A percentile compares a stretch with the other conserved stretches of the same genome.
These are phyloP conservation scores for Rhinoptilus africanus DNA, from an alignment of 2,113 vertebrate genomes.

Conservation along the genomic window DNA sequence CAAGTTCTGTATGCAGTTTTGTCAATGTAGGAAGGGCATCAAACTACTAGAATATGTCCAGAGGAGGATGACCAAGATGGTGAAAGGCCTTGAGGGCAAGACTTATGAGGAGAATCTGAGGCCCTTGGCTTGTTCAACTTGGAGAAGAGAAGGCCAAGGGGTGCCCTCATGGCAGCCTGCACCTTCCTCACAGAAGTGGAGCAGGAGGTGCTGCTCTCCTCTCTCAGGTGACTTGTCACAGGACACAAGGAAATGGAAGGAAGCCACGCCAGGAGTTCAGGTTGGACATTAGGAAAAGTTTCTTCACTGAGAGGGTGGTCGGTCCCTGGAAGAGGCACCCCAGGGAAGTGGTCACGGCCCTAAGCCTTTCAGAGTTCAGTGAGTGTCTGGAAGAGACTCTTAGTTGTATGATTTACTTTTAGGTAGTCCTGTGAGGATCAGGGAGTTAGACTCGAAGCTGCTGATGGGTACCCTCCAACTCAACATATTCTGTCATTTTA, in stretches of 20 bases:
- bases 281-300: neutral
- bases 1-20: accelerated
- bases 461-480: neutral
- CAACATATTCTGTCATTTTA: neutral
- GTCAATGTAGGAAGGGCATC: neutral
- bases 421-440: neutral
- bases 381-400: accelerated
- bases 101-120: neutral
- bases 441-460: accelerated
- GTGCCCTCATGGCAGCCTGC: neutral
- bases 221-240: neutral
- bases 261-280: neutral
- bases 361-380: neutral
- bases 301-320: neutral
- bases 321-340: neutral
- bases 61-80: neutral
- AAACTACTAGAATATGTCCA: no score
- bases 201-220: neutral
- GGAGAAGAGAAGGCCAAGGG: neutral
- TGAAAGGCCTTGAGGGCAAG: neutral
- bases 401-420: neutral
- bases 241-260: neutral
- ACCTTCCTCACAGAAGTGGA: accelerated
- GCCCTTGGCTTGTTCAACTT: neutral
- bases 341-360: accelerated